Conservation (phyloP, 2,113 vertebrate genomes). For the Nanger granti region DNA sequence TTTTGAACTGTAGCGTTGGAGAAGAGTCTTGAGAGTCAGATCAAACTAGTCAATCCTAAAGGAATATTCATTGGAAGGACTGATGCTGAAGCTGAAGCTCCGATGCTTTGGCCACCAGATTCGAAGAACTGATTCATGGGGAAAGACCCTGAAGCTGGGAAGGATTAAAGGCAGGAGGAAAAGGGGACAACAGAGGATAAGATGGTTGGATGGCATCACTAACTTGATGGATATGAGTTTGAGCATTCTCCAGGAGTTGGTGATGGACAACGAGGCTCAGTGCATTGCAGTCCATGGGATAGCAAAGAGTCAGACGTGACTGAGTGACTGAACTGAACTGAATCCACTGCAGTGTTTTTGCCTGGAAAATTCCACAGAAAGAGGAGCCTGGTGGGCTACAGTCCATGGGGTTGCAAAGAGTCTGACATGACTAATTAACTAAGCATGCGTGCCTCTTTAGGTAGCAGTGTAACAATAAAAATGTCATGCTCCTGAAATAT, state of each 20-base stretch:
- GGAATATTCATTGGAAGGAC: neutral
- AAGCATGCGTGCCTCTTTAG: neutral
- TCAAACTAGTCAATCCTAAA: neutral
- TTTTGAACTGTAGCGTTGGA: neutral
- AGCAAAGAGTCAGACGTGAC: neutral
- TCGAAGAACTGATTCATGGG: neutral
- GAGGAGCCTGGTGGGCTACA: neutral
- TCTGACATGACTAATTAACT: neutral
- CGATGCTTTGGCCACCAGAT: neutral
- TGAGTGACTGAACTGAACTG: neutral
- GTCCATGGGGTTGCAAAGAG: neutral
- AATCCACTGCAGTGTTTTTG: neutral
- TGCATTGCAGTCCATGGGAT: rapidly evolving
- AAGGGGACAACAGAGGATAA: neutral
- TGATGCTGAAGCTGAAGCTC: neutral
- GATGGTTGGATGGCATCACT: neutral
- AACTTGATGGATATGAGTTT: neutral
- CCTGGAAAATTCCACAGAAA: neutral
- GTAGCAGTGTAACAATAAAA: neutral
- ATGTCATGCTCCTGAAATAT: neutral
- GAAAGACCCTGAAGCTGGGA: neutral
- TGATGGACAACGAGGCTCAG: rapidly evolving
- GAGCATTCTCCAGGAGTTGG: rapidly evolving
- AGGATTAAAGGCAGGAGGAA: neutral
- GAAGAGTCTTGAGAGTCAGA: neutral